phyloP scores from a whole-genome alignment of 2,888 invertebrate species.

The Platycnemis pennipes region DNA sequence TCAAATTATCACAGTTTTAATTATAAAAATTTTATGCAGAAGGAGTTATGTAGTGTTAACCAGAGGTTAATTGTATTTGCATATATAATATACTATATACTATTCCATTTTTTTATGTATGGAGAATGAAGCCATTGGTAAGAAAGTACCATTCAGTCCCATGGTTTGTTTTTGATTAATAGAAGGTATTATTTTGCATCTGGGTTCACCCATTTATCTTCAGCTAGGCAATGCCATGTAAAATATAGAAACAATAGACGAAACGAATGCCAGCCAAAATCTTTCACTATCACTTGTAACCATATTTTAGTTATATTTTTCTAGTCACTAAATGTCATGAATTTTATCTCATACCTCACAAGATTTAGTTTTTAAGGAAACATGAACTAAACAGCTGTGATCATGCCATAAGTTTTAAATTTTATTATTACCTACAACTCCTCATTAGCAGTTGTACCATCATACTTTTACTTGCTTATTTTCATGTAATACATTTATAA shows the following conservation, averaged over 20 bases:
- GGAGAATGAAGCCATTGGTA: background rate
- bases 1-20: constrained; percentile 23
- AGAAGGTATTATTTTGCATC: background rate
- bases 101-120: constrained; percentile 28
- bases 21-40: background rate
- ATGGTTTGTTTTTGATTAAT: constrained; percentile 28
- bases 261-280: constrained; percentile 55
- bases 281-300: constrained; percentile 38
- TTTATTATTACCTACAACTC: background rate
- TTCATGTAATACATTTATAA: background rate
- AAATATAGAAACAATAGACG: background rate
- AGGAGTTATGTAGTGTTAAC: background rate
- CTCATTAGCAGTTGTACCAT: background rate
- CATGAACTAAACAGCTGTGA: constrained; percentile 37
- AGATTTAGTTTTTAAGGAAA: constrained; percentile 34
- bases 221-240: constrained; percentile 30
- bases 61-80: background rate
- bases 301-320: constrained; percentile 63
- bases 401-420: constrained; percentile 23
- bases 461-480: constrained; percentile 31
- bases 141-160: constrained; percentile 52
- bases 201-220: background rate
- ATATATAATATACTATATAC: constrained; percentile 21
- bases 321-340: constrained; percentile 38
- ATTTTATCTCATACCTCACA: constrained; percentile 54